phyloP scores from a whole-genome alignment of 2,888 invertebrate genomes.

The Actias luna region DNA sequence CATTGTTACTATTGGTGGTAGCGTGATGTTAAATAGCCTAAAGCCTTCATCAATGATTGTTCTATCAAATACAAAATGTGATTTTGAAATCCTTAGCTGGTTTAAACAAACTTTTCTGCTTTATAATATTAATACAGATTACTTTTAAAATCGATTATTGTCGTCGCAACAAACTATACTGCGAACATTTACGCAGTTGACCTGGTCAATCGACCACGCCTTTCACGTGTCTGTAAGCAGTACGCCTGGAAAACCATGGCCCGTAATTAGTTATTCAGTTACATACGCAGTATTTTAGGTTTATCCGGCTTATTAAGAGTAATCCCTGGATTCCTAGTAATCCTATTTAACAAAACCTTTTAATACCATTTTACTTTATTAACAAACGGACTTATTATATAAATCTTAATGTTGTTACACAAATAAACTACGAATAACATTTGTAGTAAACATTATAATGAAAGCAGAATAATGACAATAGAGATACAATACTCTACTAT shows the following conservation, averaged over 20 bases:
- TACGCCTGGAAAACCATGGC: neutral
- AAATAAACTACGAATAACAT: neutral
- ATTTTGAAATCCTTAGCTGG: no score
- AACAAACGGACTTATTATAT: neutral
- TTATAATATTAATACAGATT: no score
- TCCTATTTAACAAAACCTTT: constrained; percentile 4
- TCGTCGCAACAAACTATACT: neutral
- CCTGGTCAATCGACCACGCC: neutral
- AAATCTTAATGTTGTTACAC: neutral
- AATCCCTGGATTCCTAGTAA: neutral
- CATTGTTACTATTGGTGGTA: no score
- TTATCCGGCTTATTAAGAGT: constrained; percentile 2
- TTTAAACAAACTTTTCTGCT: no score
- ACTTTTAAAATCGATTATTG: neutral
- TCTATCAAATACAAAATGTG: no score
- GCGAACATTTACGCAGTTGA: neutral
- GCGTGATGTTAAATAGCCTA: no score
- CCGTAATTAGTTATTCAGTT: neutral
- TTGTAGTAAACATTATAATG: neutral
- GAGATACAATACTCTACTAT: no score
- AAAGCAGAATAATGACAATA: no score
- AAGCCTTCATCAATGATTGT: no score
- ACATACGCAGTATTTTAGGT: neutral
- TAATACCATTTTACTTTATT: neutral
- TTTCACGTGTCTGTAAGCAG: neutral